Percentiles rank a stretch among this genome's conserved stretches.
phyloP scores from a whole-genome alignment of 2,113 vertebrate species.

The Ophthalmolycus amberensis region DNA sequence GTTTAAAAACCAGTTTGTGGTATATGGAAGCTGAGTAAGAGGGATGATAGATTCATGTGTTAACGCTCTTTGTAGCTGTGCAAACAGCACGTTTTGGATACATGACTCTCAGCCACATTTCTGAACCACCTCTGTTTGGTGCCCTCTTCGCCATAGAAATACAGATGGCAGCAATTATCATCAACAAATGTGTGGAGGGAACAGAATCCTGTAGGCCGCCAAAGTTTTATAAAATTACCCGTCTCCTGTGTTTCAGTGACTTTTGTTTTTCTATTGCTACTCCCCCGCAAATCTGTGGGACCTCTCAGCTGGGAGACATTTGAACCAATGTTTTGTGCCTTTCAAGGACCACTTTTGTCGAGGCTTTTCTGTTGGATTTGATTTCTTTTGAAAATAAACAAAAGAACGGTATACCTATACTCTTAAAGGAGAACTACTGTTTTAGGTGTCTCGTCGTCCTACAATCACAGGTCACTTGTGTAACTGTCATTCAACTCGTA shows the following conservation, averaged over 20 bases:
- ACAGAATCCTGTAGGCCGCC: conserved; percentile 45
- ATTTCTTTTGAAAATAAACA: conserved; percentile 70
- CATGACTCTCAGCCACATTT: neutral
- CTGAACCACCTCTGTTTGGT: neutral
- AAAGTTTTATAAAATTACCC: conserved; percentile 55
- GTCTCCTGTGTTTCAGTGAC: conserved; percentile 52
- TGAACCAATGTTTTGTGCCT: conserved; percentile 58
- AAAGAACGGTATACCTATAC: conserved; percentile 45
- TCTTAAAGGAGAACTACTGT: conserved; percentile 53
- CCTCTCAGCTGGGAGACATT: conserved; percentile 46
- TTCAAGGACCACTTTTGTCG: conserved; percentile 34
- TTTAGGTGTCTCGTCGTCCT: conserved; percentile 45
- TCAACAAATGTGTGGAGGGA: conserved; percentile 45
- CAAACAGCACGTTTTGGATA: neutral
- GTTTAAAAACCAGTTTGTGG: neutral
- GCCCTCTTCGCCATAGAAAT: conserved; percentile 19
- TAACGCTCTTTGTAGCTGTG: neutral
- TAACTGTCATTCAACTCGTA: conserved; percentile 33
- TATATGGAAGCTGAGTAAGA: neutral
- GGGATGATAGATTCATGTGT: neutral
- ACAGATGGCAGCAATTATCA: conserved; percentile 66
- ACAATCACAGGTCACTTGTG: conserved; percentile 55
- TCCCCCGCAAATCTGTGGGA: conserved; percentile 30
- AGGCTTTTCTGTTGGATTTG: conserved; percentile 48
- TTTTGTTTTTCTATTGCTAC: conserved; percentile 59